Evolutionary conservation across 2,888 invertebrate species (phyloP).

Genomic region (Pyrrhosoma nymphula): DNA sequence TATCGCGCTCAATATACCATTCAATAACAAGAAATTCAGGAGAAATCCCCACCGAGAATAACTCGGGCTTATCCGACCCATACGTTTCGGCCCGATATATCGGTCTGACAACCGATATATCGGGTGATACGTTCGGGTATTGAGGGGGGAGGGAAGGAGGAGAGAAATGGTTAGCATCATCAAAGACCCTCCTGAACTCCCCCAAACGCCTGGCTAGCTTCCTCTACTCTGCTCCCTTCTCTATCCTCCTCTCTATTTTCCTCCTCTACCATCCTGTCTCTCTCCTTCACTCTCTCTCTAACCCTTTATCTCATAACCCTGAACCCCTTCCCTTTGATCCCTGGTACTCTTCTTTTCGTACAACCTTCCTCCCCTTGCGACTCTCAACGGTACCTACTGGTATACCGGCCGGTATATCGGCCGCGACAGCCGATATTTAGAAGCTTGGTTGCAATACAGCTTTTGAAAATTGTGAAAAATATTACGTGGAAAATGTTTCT

Average conservation of each 20-base stretch:
- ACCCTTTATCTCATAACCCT: not conserved
- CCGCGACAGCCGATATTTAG: too few relatives aligned
- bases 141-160: not conserved
- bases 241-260: constrained; percentile 27
- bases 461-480: too few relatives aligned
- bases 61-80: too few relatives aligned
- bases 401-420: too few relatives aligned
- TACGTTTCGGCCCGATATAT: too few relatives aligned
- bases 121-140: not conserved
- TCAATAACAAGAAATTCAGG: too few relatives aligned
- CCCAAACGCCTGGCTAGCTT: constrained; percentile 59
- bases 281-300: not conserved
- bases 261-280: not conserved
- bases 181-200: constrained; percentile 64
- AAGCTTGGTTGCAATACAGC: too few relatives aligned
- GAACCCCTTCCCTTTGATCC: not conserved
- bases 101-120: too few relatives aligned
- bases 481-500: too few relatives aligned
- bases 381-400: too few relatives aligned
- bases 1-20: too few relatives aligned
- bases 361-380: not conserved
- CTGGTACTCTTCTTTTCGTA: not conserved
- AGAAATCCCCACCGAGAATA: too few relatives aligned
- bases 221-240: constrained; percentile 4
- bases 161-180: constrained; percentile 58